Conservation (phyloP, 2,113 vertebrate genomes). For the Nibea albiflora region DNA sequence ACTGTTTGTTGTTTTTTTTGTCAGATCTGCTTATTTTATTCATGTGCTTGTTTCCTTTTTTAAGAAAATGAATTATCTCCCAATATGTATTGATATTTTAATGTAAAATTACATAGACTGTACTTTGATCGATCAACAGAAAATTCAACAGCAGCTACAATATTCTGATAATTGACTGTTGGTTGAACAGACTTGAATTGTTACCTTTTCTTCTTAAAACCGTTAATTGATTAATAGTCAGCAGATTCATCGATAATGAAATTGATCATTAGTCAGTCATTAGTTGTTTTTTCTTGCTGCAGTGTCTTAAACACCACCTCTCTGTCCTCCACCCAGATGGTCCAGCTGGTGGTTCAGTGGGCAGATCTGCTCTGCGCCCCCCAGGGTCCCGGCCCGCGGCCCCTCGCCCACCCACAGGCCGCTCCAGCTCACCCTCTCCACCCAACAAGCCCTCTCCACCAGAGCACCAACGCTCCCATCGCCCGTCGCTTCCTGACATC, state of each 20-base stretch:
- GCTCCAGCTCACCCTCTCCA: conserved; percentile 58
- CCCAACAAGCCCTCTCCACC: conserved; percentile 80
- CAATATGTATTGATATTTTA: background rate
- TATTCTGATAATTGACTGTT: too few relatives aligned
- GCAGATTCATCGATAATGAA: too few relatives aligned
- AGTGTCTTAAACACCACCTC: background rate
- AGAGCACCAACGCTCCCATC: conserved; percentile 87
- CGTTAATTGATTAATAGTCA: too few relatives aligned
- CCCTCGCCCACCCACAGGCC: conserved; percentile 85
- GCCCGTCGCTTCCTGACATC: conserved; percentile 92
- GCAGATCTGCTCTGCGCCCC: conserved; percentile 87
- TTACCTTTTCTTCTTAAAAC: too few relatives aligned
- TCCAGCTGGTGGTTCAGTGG: conserved; percentile 82
- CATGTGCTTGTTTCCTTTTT: too few relatives aligned
- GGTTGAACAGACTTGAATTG: too few relatives aligned
- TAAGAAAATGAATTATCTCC: background rate
- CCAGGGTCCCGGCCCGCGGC: conserved; percentile 87
- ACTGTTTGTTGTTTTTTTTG: too few relatives aligned
- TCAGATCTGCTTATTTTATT: too few relatives aligned
- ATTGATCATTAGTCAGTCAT: too few relatives aligned
- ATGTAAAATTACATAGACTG: background rate
- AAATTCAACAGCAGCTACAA: too few relatives aligned
- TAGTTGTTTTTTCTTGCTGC: too few relatives aligned
- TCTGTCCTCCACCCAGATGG: conserved; percentile 81
- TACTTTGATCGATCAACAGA: too few relatives aligned